Evolutionary conservation across 37 sponge, comb jelly and placozoan species (phyloP), one percentile per base, ranked within the genome.

Genomic region (Halisarca cf. caerulea): DNA sequence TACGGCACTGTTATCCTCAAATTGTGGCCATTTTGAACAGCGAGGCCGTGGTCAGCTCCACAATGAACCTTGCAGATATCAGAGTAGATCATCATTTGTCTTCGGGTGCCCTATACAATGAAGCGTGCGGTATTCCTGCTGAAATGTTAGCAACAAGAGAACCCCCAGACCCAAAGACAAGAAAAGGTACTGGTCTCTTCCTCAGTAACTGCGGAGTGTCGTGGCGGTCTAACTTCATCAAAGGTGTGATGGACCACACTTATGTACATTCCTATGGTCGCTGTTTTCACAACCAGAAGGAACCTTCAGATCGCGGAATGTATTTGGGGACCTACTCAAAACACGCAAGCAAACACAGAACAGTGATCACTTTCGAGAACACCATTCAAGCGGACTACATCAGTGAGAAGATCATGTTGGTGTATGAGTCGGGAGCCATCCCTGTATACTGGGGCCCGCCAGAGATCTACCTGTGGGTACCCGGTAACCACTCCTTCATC

Each of bases 401-500:
- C 45, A 74, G 77, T 41, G 77, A 74, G 45, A 74, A 74, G 77
- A 24, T 74, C 1, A 37, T 43, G 24, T 2, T 74, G 1, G 77
- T 40, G 0, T 74, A 74, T 25, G 25, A 39, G 25, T 74, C 77
- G 7, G 77, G 77, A 43, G 77, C 77, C 45, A 74, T 74, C 45
- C 77, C 77, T 3, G 77, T 74, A 2, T 74, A 74, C 25, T 74
- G 77, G 77, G 77, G 77, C 0, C 77, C 77, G 21, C 36, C 77
- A 20, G 42, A 74, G 24, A 43, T 74, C 45, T 74, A 74, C 44
- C 40, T 44, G 45, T 74, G 77, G 77, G 45, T 74, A 2, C 77
- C 77, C 1, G 77, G 77, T 1, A 74, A 74, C 43, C 42, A 74
- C 45, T 36, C 77, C 25, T 44, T 74, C 9, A 74, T 74, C 20